phyloP scores from a whole-genome alignment of 2,113 vertebrate species.

The Probosciger aterrimus region DNA sequence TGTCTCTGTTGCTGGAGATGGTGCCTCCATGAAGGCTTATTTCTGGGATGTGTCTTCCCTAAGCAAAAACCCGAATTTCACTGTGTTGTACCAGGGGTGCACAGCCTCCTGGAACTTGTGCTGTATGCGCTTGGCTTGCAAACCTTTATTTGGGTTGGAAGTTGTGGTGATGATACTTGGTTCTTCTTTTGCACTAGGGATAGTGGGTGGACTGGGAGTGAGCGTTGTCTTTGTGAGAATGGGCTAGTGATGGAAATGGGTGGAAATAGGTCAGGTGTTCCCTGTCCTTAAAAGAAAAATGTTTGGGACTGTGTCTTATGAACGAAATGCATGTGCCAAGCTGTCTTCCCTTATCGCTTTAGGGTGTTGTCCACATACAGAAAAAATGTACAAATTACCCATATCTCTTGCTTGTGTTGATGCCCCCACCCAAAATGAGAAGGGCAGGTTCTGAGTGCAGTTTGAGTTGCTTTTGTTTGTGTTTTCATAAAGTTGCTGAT shows the following conservation, averaged over 20 bases:
- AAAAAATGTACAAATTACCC: neutral
- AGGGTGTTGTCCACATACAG: neutral
- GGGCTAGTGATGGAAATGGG: accelerated
- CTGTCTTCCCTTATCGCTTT: neutral
- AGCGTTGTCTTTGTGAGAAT: neutral
- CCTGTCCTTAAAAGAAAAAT: neutral
- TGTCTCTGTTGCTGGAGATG: neutral
- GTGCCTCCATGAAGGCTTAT: neutral
- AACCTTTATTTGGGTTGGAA: neutral
- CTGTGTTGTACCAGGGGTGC: accelerated
- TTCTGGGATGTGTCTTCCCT: neutral
- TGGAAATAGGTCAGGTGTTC: neutral
- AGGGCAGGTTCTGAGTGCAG: neutral
- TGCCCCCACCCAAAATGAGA: neutral
- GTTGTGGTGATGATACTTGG: neutral
- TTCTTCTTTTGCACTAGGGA: accelerated
- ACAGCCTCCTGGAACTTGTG: accelerated
- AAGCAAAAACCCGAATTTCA: accelerated
- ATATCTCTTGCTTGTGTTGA: neutral
- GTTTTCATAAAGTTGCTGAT: neutral
- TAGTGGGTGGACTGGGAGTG: accelerated
- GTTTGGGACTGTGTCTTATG: neutral
- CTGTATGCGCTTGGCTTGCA: neutral
- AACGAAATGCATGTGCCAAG: accelerated
- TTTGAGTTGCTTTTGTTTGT: neutral